Base-by-base conservation (phyloP, 1,140 invertebrate genomes). In the Drosophila trapezifrons region DNA sequence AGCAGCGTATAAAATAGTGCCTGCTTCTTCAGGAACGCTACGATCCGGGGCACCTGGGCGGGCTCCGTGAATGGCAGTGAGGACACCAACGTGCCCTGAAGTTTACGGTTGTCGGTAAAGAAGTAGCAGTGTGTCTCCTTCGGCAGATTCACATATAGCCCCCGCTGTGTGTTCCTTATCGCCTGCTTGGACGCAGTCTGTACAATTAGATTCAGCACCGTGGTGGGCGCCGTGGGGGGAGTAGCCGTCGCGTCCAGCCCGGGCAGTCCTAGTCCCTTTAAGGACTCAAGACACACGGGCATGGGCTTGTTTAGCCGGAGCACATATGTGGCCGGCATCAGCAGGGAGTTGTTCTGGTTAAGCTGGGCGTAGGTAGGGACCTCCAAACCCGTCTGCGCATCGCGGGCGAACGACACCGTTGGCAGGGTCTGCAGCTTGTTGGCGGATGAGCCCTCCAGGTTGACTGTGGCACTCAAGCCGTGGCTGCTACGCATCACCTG, bases 51-150 rank as follows among this genome's bases (percentile, higher is more conserved):
- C n/a, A 99, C 97, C 90, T 98, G 97, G 8, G 96, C 96, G 3
- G 98, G 98, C 93, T 99, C 98, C 3, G 97, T 98, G 91, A 99
- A 99, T 0, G 97, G 97, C 65, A 99, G 96, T 57, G 95, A 96
- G 18, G 94, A 94, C 17, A 99, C 95, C 78, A 98, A 91, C 32
- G 97, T 95, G 4, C 97, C 98, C 51, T 83, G 95, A 92, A 98
- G 94, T 13, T 94, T 94, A 73, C 94, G 95, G 65, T 95, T 95
- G 87, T 97, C 96, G 4, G 96, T 98, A 93, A 99, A 94, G 91
- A 97, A 98, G 91, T 98, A 99, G 90, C 97, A 97, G 91, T 99
- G 98, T 37, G 96, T 95, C 87, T 99, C 98, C 90, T 98, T 98
- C 0, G 97, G 97, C 27, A 99, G 93, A 49, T 96, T 96, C 95